phyloP scores from a whole-genome alignment of 2,797 vertebrate genomes.

The Acanthurus lineatus region DNA sequence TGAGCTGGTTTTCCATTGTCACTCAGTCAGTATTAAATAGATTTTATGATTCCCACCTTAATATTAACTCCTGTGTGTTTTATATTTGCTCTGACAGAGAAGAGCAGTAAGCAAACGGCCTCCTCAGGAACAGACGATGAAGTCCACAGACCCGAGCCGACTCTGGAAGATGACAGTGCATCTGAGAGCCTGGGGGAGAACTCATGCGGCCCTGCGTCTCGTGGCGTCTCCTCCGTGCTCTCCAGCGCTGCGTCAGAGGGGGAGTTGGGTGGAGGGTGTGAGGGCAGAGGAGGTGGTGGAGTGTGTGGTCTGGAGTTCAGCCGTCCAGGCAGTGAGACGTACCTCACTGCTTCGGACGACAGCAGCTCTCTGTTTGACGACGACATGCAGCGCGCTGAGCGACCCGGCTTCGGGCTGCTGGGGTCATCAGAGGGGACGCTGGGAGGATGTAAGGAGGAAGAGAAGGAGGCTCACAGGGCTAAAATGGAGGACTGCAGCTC shows the following conservation, averaged over 20 bases:
- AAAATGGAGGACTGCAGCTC: constrained; percentile 87
- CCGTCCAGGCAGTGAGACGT: constrained; percentile 89
- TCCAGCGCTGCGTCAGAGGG: constrained; percentile 88
- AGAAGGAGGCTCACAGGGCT: constrained; percentile 48
- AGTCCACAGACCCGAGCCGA: constrained; percentile 74
- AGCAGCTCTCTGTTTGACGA: constrained; percentile 95
- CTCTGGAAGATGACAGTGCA: constrained; percentile 82
- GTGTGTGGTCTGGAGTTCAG: constrained; percentile 77
- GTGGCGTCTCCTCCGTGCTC: constrained; percentile 81
- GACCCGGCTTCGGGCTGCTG: constrained; percentile 73
- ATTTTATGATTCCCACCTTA: not conserved
- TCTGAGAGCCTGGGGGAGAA: constrained; percentile 57
- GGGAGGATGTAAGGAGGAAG: constrained; percentile 45
- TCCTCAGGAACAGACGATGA: constrained; percentile 69
- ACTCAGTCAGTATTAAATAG: not conserved
- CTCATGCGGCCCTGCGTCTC: constrained; percentile 73
- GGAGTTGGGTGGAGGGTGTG: constrained; percentile 74
- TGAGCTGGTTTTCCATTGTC: not conserved
- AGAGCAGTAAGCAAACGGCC: constrained; percentile 77
- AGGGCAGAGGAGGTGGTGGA: constrained; percentile 73
- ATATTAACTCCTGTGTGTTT: not conserved
- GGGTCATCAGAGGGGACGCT: constrained; percentile 46
- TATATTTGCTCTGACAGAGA: constrained; percentile 81
- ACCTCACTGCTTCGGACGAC: constrained; percentile 94
- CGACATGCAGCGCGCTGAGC: constrained; percentile 87